These are phyloP conservation scores for Drosophila fuyamai DNA, from an alignment of 1,140 invertebrate genomes.

Conservation along the genomic window DNA sequence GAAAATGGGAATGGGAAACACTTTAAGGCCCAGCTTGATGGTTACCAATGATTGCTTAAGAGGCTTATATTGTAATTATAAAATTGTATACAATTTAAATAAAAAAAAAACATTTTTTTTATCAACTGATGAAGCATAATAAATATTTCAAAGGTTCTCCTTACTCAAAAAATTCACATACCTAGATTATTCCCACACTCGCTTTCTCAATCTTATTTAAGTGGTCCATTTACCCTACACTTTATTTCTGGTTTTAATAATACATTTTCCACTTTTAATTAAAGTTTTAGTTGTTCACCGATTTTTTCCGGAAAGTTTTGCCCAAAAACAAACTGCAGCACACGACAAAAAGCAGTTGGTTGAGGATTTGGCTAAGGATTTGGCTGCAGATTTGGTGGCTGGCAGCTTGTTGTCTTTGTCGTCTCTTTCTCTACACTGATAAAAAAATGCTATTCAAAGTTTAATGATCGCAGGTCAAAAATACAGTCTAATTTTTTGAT, in stretches of 20 bases:
- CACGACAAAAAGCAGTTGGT: constrained; percentile 28
- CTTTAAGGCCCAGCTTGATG: not conserved
- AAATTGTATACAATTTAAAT: too few species aligned
- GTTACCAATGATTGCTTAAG: too few species aligned
- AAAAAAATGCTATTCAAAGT: not conserved
- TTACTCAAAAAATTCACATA: too few species aligned
- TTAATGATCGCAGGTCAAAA: too few species aligned
- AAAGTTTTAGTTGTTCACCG: constrained; percentile 76
- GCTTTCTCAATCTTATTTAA: not conserved
- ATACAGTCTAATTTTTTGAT: too few species aligned
- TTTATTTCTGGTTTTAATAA: constrained; percentile 72
- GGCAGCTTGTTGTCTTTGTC: constrained; percentile 32
- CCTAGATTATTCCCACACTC: constrained; percentile 9
- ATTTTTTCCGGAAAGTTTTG: constrained; percentile 62
- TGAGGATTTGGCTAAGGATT: constrained; percentile 35
- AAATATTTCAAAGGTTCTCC: too few species aligned
- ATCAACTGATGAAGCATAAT: too few species aligned
- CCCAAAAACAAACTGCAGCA: constrained; percentile 34
- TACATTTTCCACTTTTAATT: constrained; percentile 78
- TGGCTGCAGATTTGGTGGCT: constrained; percentile 21
- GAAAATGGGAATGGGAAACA: not conserved
- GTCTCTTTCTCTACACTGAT: constrained; percentile 1
- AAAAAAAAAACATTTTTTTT: not conserved
- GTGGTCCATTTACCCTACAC: constrained; percentile 20
- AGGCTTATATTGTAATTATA: too few species aligned